phyloP scores from a whole-genome alignment of 2,113 vertebrate genomes.

The Myanophis thanlyinensis region DNA sequence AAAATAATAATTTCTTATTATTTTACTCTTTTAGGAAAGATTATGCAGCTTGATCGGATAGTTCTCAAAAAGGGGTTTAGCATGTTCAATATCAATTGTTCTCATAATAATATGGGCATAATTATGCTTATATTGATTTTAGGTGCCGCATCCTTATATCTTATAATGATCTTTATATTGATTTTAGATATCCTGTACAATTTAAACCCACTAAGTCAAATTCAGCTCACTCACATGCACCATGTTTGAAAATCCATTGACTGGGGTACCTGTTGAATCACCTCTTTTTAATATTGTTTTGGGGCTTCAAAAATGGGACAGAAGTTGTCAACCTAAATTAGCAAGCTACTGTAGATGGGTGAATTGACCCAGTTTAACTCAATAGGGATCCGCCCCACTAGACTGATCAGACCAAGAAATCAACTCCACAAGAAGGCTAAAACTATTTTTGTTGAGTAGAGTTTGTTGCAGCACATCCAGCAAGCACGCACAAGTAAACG shows the following conservation, averaged over 20 bases:
- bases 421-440: neutral
- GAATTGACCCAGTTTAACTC: neutral
- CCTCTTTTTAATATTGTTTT: neutral
- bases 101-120: neutral
- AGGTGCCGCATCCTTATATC: neutral
- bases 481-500: no score
- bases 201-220: neutral
- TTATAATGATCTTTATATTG: no score
- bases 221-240: no score
- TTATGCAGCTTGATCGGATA: neutral
- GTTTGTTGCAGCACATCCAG: no score
- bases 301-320: neutral
- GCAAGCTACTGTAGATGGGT: neutral
- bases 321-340: neutral
- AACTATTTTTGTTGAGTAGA: neutral
- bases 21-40: neutral
- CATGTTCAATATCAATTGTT: neutral
- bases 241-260: neutral
- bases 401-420: neutral
- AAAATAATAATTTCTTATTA: neutral
- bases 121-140: no score
- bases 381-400: neutral
- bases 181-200: neutral
- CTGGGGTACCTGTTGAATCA: neutral
- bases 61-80: neutral